These are phyloP conservation scores for Alces alces DNA, from an alignment of 2,113 vertebrate genomes.

Conservation along the genomic window DNA sequence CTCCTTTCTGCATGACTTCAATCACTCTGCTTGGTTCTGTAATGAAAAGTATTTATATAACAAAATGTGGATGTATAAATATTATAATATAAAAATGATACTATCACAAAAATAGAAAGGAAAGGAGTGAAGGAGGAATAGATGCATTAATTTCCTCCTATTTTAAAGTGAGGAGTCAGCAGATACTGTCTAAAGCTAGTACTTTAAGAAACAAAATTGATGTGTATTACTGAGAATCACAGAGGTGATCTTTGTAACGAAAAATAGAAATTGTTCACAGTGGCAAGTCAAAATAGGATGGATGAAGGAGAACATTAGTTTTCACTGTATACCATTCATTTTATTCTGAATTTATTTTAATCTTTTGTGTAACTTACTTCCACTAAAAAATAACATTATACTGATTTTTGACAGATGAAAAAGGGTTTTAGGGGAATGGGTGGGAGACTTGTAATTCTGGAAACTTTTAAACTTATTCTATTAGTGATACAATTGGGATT, in stretches of 20 bases:
- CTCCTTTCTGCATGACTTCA: not conserved
- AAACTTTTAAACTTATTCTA: not conserved
- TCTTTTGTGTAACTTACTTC: not conserved
- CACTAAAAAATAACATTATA: not conserved
- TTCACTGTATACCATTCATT: not conserved
- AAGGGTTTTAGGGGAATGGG: not conserved
- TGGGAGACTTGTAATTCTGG: not conserved
- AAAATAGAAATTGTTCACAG: not conserved
- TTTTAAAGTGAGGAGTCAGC: not conserved
- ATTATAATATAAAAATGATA: not conserved
- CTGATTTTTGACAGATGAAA: not conserved
- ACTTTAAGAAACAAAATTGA: not conserved
- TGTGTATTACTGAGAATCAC: not conserved
- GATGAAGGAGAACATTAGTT: not conserved
- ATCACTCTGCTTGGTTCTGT: not conserved
- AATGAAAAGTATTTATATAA: not conserved
- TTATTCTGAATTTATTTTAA: not conserved
- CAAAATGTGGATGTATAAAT: not conserved
- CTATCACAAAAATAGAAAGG: not conserved
- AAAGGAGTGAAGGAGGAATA: not conserved
- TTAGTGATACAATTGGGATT: not conserved
- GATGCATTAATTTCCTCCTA: not conserved
- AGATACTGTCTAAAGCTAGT: not conserved
- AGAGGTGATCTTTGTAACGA: not conserved
- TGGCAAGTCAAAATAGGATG: not conserved